Evolutionary conservation across 2,113 vertebrate species (phyloP), one percentile per base, ranked within the genome.

Genomic region (Pongo abelii): DNA sequence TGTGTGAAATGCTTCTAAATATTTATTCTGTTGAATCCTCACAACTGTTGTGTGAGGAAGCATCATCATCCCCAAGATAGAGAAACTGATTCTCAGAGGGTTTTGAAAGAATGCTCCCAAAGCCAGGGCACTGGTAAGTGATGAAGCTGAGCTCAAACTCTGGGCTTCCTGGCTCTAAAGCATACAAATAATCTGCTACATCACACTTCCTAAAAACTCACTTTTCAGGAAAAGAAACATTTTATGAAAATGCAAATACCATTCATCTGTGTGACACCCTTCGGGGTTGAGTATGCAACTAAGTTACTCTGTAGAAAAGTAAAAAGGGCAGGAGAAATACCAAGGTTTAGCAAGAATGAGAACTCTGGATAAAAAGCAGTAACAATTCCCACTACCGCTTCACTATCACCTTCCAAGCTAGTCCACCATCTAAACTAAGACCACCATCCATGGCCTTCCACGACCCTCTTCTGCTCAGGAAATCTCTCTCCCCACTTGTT

Each of bases 11-110:
- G 61, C 22, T 96, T 85, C 38, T 48, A 94, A 78, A 50, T 77
- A 75, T 48, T 59, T 83, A 55, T 69, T 11, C 88, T 48, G n/a
- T 61, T 83, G 48, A 69, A 78, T 79, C 22, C 30, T 84, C 11
- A 84, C 50, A 70, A 69, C 11, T 27, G 0, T 74, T 85, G 38
- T 20, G 9, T 67, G 48, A 25, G 61, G 50, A 91, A 57, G 14
- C 35, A 74, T 61, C 50, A 57, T 59, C 38, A 64, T 35, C 40
- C 30, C 8, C 48, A 70, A 80, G 22, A 75, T 11, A 89, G 74
- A 91, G 38, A 96, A 94, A 70, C 11, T 9, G 74, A 89, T 74
- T 74, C 35, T 92, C 70, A 74, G 80, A 85, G 81, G 93, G 27
- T 48, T 72, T 93, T 57, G 17, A 61, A 92, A 57, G 25, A 67